Percentiles rank a stretch among this genome's conserved stretches.
Conservation (phyloP, 1,140 invertebrate genomes). For the Latrodectus geometricus region DNA sequence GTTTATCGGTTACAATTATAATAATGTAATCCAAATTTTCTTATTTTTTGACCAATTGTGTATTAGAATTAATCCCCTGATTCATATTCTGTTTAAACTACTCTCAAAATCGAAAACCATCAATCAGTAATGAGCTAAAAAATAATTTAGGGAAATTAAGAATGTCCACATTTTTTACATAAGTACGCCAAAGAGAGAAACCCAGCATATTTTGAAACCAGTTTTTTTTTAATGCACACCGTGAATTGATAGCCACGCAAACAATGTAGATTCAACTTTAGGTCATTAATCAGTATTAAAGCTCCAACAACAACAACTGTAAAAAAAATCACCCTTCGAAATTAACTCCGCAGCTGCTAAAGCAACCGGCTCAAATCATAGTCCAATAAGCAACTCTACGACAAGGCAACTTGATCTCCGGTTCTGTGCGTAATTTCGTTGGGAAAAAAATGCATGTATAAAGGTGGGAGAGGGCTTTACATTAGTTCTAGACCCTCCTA, state of each 20-base stretch:
- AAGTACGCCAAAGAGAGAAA: not conserved
- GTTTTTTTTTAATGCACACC: slow-evolving; percentile 38
- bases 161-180: not conserved
- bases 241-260: slow-evolving; percentile 44
- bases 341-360: slow-evolving; percentile 52
- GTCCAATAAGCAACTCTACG: slow-evolving; percentile 29
- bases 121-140: not conserved
- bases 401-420: slow-evolving; percentile 13
- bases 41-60: not conserved
- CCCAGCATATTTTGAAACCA: slow-evolving; percentile 9
- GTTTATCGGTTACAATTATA: too few species aligned
- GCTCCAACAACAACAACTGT: slow-evolving; percentile 38
- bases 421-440: slow-evolving; percentile 11
- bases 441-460: slow-evolving; percentile 5
- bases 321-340: slow-evolving; percentile 56
- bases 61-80: not conserved
- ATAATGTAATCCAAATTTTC: not conserved
- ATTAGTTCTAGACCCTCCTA: slow-evolving; percentile 53
- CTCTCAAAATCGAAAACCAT: not conserved
- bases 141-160: not conserved
- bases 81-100: not conserved
- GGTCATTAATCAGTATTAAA: slow-evolving; percentile 61
- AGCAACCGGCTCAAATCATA: slow-evolving; percentile 18
- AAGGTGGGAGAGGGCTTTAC: slow-evolving; percentile 53
- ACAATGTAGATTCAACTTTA: slow-evolving; percentile 22